A percentile compares a stretch with the other conserved stretches of the same genome.
These are phyloP conservation scores for Argentina silus DNA, from an alignment of 2,797 vertebrate species.

Conservation along the genomic window DNA sequence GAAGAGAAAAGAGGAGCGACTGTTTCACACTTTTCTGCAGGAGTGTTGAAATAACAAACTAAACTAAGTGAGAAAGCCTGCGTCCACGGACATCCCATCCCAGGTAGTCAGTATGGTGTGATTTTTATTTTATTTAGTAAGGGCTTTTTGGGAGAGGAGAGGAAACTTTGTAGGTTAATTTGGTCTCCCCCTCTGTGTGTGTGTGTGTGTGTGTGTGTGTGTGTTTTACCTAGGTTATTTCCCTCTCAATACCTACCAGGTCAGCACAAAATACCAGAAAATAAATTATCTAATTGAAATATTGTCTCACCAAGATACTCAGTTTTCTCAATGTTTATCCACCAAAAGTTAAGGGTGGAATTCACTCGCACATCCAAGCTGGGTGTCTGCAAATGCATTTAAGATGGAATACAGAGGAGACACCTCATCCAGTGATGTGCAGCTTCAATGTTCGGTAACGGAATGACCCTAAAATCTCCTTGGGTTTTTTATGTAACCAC, in stretches of 20 bases:
- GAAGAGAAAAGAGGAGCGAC: not conserved
- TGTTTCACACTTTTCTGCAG: constrained; percentile 47
- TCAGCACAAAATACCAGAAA: constrained; percentile 37
- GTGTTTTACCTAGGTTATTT: constrained; percentile 46
- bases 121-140: constrained; percentile 62
- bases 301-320: not conserved
- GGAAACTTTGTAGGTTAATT: constrained; percentile 69
- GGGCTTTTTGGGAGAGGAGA: constrained; percentile 63
- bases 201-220: constrained; percentile 20
- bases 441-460: too few species aligned
- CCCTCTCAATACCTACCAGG: constrained; percentile 32
- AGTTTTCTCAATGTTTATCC: too few species aligned
- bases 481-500: too few species aligned
- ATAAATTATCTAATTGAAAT: constrained; percentile 7
- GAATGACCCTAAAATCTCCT: too few species aligned
- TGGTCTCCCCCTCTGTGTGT: constrained; percentile 34
- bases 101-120: constrained; percentile 77
- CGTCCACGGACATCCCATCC: constrained; percentile 65
- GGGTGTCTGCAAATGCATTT: too few species aligned
- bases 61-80: not conserved
- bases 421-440: too few species aligned
- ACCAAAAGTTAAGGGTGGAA: too few species aligned
- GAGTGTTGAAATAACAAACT: constrained; percentile 40
- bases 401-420: too few species aligned
- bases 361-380: too few species aligned